Evolutionary conservation across 2,888 invertebrate genomes (phyloP), one percentile per base, ranked within the genome.

Genomic region (Actias luna): DNA sequence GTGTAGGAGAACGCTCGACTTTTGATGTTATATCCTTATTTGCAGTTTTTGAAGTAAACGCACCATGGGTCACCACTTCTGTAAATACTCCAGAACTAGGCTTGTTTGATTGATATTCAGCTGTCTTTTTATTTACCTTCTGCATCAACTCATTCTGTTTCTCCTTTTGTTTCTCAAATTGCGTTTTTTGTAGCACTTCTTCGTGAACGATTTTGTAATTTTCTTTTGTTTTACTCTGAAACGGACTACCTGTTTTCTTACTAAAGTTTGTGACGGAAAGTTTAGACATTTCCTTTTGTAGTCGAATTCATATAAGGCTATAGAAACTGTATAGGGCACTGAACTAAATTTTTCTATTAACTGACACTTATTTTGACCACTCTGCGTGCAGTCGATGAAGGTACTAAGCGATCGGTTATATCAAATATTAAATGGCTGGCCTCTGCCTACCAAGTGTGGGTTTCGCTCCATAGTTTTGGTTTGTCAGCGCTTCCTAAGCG

Each of bases 391-490:
- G 87, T 79, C 87, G 79, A 62, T 77, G 75, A 72, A 76, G 75
- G 78, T 71, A 92, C 92, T 92, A 85, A 88, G 74, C 77, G 70
- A 76, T 75, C 75, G 77, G 67, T 75, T 80, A 79, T 81, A 78
- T 80, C 69, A 76, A 77, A 77, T 83, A 84, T 81, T 80, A 79
- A 80, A 82, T 78, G 77, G 77, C 68, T 75, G 80, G 83, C 85
- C 84, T 83, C 78, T 72, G 78, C 77, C 78, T 77, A 71, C 87
- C 85, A 79, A 82, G 88, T 88, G 89, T 90, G 89, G 92, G 91
- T 79, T 88, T 89, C 87, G 89, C 87, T 88, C 91, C 92, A 83
- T 91, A 91, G 71, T 89, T 92, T 87, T 88, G 87, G 90, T 74
- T 75, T 71, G 90, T 75, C 75, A 79, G 74, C 78, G 88, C 87